Evolutionary conservation across 2,113 vertebrate genomes (phyloP).

Genomic region (Alexandromys fortis): DNA sequence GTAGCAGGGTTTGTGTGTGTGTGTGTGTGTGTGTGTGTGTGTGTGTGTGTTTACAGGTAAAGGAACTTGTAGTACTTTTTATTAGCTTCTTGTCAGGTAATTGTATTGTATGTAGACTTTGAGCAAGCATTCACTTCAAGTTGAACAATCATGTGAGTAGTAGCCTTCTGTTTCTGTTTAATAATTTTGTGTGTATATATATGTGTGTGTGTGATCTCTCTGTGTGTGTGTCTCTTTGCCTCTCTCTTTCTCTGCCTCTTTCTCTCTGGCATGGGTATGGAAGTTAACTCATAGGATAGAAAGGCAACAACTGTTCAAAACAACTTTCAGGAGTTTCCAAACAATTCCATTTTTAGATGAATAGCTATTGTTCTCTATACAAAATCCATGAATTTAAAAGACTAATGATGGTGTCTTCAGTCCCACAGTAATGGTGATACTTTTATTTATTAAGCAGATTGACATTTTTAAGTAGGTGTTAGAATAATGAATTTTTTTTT

Average conservation of each 20-base stretch:
- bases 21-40: no score
- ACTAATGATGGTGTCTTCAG: neutral
- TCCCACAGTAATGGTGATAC: neutral
- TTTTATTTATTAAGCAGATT: neutral
- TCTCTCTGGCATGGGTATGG: neutral
- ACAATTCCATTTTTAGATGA: neutral
- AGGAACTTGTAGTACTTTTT: neutral
- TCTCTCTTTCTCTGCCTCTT: neutral
- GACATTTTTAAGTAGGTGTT: slow-evolving; percentile 29
- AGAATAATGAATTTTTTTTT: neutral
- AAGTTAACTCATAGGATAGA: neutral
- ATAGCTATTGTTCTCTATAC: neutral
- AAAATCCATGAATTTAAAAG: neutral
- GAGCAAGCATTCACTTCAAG: neutral
- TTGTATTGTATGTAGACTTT: neutral
- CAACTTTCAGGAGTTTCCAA: neutral
- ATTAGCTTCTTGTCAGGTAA: neutral
- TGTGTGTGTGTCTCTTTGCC: neutral
- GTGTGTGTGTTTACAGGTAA: no score
- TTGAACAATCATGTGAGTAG: neutral
- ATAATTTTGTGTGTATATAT: neutral
- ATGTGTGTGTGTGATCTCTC: neutral
- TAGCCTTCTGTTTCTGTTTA: neutral
- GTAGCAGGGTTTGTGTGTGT: neutral
- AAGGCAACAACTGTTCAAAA: neutral